Percentiles rank a stretch among this genome's conserved stretches.
phyloP scores from a whole-genome alignment of 2,797 vertebrate species.

The Brotula barbata region DNA sequence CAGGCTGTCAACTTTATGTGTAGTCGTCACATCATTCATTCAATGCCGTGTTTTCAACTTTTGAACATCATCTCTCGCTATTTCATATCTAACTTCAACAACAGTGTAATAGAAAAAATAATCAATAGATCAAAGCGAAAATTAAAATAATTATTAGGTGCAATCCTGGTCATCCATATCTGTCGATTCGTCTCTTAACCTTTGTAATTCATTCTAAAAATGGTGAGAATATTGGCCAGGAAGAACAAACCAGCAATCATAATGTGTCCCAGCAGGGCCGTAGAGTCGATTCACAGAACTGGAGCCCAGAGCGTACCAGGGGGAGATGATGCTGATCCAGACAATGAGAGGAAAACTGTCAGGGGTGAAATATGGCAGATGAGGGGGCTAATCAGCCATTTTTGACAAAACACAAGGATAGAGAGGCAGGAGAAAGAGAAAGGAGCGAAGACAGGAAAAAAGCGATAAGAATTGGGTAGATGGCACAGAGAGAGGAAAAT shows the following conservation, averaged over 20 bases:
- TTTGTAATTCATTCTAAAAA: constrained; percentile 33
- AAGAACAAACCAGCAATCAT: constrained; percentile 4
- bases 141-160: not conserved
- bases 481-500: constrained; percentile 3
- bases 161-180: too few species aligned
- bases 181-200: not conserved
- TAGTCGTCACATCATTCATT: not conserved
- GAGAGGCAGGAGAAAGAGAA: not conserved
- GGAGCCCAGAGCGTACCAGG: constrained; percentile 17
- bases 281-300: constrained; percentile 46
- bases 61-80: too few species aligned
- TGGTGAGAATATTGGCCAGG: constrained; percentile 21
- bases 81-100: too few species aligned
- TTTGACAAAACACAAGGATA: constrained; percentile 9
- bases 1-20: not conserved
- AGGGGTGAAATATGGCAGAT: constrained; percentile 47
- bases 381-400: constrained; percentile 22
- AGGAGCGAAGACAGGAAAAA: constrained; percentile 8
- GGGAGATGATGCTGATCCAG: constrained; percentile 29
- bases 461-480: not conserved
- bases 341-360: constrained; percentile 65
- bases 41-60: too few species aligned
- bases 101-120: not conserved
- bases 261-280: constrained; percentile 38
- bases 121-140: not conserved